Evolutionary conservation across 1,140 invertebrate species (phyloP).

Genomic region (Eumaeus atala): DNA sequence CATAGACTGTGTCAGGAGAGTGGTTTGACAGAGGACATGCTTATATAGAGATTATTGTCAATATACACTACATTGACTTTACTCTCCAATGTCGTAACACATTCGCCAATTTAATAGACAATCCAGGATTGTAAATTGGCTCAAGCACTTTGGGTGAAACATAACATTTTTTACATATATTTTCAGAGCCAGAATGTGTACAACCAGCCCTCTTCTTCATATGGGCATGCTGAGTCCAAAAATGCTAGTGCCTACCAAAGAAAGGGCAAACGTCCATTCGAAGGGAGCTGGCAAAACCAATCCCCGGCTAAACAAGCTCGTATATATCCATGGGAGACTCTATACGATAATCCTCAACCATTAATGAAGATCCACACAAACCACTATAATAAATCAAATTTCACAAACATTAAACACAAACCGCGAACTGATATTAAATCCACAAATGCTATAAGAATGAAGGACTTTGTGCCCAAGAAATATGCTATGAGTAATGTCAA

Average conservation of each 20-base stretch:
- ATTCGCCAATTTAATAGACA: neutral
- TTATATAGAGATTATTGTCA: too few species aligned
- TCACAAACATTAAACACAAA: neutral
- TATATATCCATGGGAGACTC: neutral
- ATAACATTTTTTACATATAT: slow-evolving; percentile 23
- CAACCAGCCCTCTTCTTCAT: neutral
- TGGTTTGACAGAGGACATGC: too few species aligned
- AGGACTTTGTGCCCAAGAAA: neutral
- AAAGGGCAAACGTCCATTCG: neutral
- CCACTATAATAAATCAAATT: neutral
- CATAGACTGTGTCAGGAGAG: too few species aligned
- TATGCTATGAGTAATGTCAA: neutral
- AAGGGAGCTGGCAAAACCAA: neutral
- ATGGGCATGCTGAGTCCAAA: neutral
- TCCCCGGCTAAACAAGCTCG: neutral
- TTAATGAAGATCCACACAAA: neutral
- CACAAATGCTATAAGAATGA: neutral
- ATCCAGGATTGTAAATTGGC: neutral
- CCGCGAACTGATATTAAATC: neutral
- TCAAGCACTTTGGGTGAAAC: slow-evolving; percentile 6
- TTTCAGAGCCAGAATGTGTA: slow-evolving; percentile 43
- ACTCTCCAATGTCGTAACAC: neutral
- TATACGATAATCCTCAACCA: neutral
- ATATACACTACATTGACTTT: too few species aligned
- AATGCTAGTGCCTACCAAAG: neutral